Evolutionary conservation across 2,888 invertebrate species (phyloP), one percentile per base, ranked within the genome.

Genomic region (Phymatocera aterrima): DNA sequence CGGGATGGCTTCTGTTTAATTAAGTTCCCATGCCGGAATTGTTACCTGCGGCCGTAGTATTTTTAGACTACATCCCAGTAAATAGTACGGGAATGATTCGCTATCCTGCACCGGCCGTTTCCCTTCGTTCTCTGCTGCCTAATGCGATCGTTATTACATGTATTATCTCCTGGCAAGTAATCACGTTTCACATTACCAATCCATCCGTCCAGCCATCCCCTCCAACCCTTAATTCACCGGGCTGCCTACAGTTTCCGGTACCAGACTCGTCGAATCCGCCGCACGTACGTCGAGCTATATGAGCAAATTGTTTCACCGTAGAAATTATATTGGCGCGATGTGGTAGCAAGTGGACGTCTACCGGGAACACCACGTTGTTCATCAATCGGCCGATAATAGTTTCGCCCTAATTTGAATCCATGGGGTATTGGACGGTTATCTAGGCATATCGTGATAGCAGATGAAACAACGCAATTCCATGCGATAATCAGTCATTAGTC

Each of bases 141-240:
- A 88, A 89, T 89, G 88, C 88, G 88, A 88, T 89, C 88, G 88
- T 89, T 89, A 89, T 89, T 88, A 87, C 85, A 86, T 84, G 83
- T 86, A 87, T 88, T 87, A 88, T 87, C 88, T 87, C 85, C 83
- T 83, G 83, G 84, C 84, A 85, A 87, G 87, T 88, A 88, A 88
- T 88, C 88, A 87, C 86, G 87, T 84, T 87, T 87, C 86, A 81
- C 87, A 87, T 88, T 87, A 87, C 86, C 85, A 82, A 84, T 87
- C 83, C 84, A 83, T 81, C 81, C 82, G 82, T 85, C 78, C 82
- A 8, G 18, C 31, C 28, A 51, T 70, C 28, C 68, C 64, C n/a
- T 12, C n/a, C 5, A 61, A 37, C 34, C 60, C 61, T 61, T 61
- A 8, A 34, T 31, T 61, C 34, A 61, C 34, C 34, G 34, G 37